Conservation (phyloP, 2,797 vertebrate genomes). For the Menidia menidia region DNA sequence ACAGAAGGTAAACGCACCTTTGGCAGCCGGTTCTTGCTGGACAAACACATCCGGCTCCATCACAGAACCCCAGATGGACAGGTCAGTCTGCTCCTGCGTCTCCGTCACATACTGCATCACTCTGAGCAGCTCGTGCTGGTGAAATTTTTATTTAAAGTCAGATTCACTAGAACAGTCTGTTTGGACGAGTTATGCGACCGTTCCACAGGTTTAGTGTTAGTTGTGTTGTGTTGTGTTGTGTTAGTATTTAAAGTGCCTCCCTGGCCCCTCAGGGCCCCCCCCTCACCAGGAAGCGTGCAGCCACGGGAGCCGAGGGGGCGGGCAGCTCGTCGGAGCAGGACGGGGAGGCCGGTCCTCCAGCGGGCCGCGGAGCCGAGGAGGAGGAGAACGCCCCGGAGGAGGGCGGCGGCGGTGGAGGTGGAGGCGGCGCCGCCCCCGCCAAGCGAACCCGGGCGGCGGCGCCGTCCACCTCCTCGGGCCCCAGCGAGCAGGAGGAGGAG, state of each 20-base stretch:
- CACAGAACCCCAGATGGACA: constrained; percentile 82
- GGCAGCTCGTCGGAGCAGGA: constrained; percentile 81
- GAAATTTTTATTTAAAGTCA: background rate
- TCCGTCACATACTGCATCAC: no score
- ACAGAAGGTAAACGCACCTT: constrained; percentile 95
- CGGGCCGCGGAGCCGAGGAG: constrained; percentile 50
- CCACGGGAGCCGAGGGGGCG: constrained; percentile 72
- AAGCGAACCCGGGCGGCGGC: constrained; percentile 76
- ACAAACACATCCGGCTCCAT: constrained; percentile 94
- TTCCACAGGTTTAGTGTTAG: background rate
- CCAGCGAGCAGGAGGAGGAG: constrained; percentile 74
- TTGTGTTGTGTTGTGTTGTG: background rate
- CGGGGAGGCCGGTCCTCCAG: constrained; percentile 65
- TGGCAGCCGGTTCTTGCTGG: constrained; percentile 93
- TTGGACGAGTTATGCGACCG: background rate
- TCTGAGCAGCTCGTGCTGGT: background rate
- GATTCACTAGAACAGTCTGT: background rate
- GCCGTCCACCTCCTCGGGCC: constrained; percentile 22
- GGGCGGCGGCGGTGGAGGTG: background rate
- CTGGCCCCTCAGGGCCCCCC: constrained; percentile 43
- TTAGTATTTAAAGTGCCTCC: background rate
- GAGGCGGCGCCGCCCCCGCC: constrained; percentile 51
- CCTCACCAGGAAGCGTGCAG: constrained; percentile 79
- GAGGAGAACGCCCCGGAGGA: constrained; percentile 68
- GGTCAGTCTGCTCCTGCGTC: constrained; percentile 60